phyloP scores from a whole-genome alignment of 2,113 vertebrate genomes.

The Acinonyx jubatus region DNA sequence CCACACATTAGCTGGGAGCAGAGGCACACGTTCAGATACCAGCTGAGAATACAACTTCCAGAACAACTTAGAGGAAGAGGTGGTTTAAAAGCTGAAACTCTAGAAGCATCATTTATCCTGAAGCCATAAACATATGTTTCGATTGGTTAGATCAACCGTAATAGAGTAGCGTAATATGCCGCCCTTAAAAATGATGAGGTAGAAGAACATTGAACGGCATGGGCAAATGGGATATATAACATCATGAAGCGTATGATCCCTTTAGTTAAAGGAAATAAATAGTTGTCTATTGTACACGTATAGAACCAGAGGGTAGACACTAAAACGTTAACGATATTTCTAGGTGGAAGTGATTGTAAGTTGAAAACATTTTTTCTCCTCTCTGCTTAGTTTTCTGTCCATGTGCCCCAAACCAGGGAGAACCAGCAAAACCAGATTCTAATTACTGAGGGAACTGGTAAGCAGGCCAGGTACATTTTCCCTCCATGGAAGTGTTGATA shows the following conservation, averaged over 20 bases:
- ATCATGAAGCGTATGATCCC: not conserved
- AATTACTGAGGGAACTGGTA: not conserved
- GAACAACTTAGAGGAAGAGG: not conserved
- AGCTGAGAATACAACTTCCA: not conserved
- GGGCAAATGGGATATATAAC: not conserved
- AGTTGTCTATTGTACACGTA: not conserved
- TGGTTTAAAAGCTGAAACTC: not conserved
- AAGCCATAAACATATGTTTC: not conserved
- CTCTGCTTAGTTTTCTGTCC: constrained; percentile 22
- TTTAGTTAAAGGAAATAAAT: not conserved
- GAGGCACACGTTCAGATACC: not conserved
- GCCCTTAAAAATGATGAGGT: not conserved
- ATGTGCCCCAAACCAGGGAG: not conserved
- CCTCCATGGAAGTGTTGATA: not conserved
- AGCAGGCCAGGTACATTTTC: not conserved
- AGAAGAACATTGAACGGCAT: not conserved
- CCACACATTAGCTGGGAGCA: too few relatives aligned
- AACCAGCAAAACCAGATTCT: not conserved
- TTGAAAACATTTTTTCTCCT: not conserved
- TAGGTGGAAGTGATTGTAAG: not conserved
- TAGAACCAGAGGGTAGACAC: not conserved
- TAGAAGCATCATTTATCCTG: not conserved
- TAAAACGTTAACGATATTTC: not conserved
- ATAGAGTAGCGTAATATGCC: too few relatives aligned
- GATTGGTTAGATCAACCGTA: not conserved